These are phyloP conservation scores for Phylloscopus trochiloides DNA, from an alignment of 2,113 vertebrate species.

Conservation along the genomic window DNA sequence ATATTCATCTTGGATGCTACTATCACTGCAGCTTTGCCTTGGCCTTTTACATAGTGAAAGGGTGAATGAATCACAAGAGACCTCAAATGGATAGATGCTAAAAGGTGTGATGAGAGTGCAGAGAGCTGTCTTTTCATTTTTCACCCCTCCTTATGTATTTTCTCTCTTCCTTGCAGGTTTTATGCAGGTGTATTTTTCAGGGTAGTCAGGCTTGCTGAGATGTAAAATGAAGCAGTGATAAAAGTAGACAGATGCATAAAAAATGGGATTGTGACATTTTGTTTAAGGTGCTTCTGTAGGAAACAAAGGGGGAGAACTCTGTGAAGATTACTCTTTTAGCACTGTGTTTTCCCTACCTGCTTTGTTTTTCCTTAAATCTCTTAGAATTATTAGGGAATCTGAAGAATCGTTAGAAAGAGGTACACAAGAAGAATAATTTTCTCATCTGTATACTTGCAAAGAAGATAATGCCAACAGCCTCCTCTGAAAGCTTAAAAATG, in stretches of 20 bases:
- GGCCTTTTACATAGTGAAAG: conserved; percentile 7
- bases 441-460: neutral
- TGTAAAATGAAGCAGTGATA: conserved; percentile 2
- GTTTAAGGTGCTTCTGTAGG: neutral
- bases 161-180: neutral
- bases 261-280: neutral
- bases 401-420: neutral
- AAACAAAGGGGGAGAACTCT: neutral
- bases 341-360: neutral
- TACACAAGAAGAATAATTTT: neutral
- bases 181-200: neutral
- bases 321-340: neutral
- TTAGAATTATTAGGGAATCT: neutral
- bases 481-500: neutral
- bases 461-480: neutral
- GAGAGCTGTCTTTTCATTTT: neutral
- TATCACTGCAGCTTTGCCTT: neutral
- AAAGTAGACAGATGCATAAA: conserved; percentile 3
- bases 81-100: neutral
- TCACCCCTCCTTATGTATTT: neutral
- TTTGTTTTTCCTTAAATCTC: neutral
- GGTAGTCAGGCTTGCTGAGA: neutral
- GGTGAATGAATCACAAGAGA: conserved; percentile 23
- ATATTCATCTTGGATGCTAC: neutral
- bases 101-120: neutral